phyloP scores from a whole-genome alignment of 2,797 vertebrate genomes.

The Malurus splendens region DNA sequence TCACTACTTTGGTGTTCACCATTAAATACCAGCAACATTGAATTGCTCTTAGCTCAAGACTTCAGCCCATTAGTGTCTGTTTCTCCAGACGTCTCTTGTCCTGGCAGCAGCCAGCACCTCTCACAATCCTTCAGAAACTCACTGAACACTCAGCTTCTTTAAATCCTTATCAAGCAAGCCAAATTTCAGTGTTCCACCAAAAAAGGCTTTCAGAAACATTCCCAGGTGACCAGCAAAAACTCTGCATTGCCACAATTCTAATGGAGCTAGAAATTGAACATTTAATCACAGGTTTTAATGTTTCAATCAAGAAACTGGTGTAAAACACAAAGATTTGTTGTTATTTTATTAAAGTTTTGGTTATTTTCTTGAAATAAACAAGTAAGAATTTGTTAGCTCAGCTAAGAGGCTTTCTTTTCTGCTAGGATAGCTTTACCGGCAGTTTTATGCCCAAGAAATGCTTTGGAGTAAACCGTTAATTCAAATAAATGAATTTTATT shows the following conservation, averaged over 20 bases:
- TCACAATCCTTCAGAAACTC: not conserved
- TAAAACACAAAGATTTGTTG: not conserved
- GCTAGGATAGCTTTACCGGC: not conserved
- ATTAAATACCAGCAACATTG: not conserved
- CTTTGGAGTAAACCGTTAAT: not conserved
- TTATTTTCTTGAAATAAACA: not conserved
- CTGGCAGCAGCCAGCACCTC: not conserved
- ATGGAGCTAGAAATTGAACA: not conserved
- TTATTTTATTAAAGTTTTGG: too few species aligned
- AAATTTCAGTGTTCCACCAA: not conserved
- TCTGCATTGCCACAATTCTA: not conserved
- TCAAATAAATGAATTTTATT: not conserved
- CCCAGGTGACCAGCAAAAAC: not conserved
- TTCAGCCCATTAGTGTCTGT: not conserved
- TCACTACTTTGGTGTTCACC: not conserved
- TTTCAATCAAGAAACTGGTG: not conserved
- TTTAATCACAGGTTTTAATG: not conserved
- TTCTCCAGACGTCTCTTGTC: not conserved
- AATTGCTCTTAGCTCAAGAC: not conserved
- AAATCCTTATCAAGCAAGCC: not conserved
- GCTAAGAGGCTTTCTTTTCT: not conserved
- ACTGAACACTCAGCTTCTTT: not conserved
- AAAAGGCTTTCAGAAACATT: not conserved
- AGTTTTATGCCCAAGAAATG: not conserved
- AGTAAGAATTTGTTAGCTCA: not conserved